phyloP scores from a whole-genome alignment of 2,797 vertebrate genomes.

The Coracias cyanogaster region DNA sequence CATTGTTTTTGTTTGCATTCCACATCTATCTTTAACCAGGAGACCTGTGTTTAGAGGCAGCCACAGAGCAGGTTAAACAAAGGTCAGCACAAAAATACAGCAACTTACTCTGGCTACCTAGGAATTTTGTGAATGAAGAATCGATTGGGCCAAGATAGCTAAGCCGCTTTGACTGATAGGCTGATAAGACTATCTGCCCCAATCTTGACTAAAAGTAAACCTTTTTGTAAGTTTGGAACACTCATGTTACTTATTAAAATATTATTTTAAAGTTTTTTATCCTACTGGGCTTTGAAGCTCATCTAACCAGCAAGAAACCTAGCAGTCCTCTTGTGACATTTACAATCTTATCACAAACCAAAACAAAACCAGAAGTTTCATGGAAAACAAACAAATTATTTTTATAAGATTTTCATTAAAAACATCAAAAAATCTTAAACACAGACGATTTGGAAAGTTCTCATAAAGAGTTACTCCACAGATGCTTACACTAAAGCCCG shows the following conservation, averaged over 20 bases:
- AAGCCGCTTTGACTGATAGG: background rate
- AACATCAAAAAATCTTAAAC: background rate
- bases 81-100: slow-evolving; percentile 30
- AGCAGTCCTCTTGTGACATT: background rate
- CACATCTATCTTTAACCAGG: slow-evolving; percentile 32
- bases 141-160: background rate
- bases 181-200: slow-evolving; percentile 25
- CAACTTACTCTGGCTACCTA: background rate
- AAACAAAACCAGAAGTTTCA: background rate
- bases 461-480: background rate
- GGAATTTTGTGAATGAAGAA: slow-evolving; percentile 54
- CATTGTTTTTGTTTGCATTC: slow-evolving; percentile 71
- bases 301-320: background rate
- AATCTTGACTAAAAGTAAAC: slow-evolving; percentile 2
- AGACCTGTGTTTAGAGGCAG: slow-evolving; percentile 37
- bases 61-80: slow-evolving; percentile 57
- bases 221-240: background rate
- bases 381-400: background rate
- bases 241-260: slow-evolving; percentile 23
- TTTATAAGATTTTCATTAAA: background rate
- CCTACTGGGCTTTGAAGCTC: background rate
- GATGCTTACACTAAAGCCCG: background rate
- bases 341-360: background rate
- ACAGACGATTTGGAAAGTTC: background rate
- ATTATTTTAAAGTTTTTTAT: background rate